Percentiles rank a stretch among this genome's conserved stretches.
These are phyloP conservation scores for Phaenicophaeus curvirostris DNA, from an alignment of 2,797 vertebrate species.

Conservation along the genomic window DNA sequence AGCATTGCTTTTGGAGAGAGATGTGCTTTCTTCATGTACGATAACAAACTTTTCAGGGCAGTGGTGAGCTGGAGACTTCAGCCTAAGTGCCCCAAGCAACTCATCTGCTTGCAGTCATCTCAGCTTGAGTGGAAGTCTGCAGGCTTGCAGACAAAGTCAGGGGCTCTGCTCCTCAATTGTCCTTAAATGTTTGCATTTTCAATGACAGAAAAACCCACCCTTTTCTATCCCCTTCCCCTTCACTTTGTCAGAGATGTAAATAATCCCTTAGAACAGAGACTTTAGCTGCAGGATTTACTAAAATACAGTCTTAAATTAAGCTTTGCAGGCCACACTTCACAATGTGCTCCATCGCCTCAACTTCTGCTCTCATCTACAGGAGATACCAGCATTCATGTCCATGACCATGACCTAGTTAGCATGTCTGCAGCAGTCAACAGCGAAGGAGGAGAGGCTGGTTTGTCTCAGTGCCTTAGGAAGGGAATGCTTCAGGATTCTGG, in stretches of 20 bases:
- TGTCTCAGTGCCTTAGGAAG: background rate
- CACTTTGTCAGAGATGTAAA: background rate
- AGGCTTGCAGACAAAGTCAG: background rate
- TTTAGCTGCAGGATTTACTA: background rate
- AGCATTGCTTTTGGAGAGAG: slow-evolving; percentile 14
- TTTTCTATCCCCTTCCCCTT: background rate
- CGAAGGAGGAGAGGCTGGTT: background rate
- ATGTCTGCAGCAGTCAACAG: background rate
- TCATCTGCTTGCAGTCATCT: background rate
- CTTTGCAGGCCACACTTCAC: background rate
- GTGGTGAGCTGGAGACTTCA: background rate
- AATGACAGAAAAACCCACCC: background rate
- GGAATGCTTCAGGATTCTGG: rapidly evolving
- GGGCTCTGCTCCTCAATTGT: background rate
- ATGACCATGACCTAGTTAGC: background rate
- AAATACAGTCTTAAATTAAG: background rate
- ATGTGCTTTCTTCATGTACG: background rate
- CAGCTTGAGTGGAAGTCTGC: background rate
- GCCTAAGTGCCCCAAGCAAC: background rate
- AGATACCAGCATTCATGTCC: background rate
- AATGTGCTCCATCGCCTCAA: background rate
- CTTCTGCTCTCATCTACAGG: background rate
- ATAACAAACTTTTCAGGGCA: background rate
- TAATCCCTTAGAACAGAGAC: background rate
- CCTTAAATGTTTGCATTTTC: background rate